Evolutionary conservation across 1,140 invertebrate species (phyloP).

Genomic region (Bicyclus anynana): DNA sequence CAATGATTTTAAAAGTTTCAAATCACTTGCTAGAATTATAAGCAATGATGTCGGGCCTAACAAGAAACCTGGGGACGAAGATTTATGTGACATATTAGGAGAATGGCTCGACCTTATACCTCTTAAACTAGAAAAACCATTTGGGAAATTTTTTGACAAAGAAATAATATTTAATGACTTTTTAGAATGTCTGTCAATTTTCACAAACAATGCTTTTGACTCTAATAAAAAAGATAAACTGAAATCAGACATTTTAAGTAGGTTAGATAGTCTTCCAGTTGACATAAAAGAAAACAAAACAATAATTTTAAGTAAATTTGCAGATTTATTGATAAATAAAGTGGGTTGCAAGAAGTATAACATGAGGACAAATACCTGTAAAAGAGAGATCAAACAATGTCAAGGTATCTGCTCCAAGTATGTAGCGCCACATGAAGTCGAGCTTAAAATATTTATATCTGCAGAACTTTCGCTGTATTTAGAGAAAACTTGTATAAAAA

Average conservation of each 20-base stretch:
- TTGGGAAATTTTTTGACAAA: slow-evolving; percentile 20
- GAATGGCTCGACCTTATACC: slow-evolving; percentile 32
- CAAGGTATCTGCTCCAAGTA: slow-evolving; percentile 14
- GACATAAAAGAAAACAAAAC: slow-evolving; percentile 22
- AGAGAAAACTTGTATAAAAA: slow-evolving; percentile 15
- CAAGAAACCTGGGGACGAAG: slow-evolving; percentile 9
- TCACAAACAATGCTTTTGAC: neutral
- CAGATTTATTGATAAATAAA: slow-evolving; percentile 27
- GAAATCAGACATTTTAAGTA: slow-evolving; percentile 29
- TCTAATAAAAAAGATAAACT: slow-evolving; percentile 22
- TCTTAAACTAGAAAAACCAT: slow-evolving; percentile 26
- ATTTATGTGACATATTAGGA: slow-evolving; percentile 24
- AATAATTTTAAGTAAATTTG: slow-evolving; percentile 21
- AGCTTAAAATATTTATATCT: slow-evolving; percentile 30
- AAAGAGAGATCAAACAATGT: neutral
- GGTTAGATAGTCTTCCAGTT: slow-evolving; percentile 28
- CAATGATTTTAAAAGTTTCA: neutral
- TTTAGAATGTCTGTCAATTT: slow-evolving; percentile 19
- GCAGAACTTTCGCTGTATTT: slow-evolving; percentile 25
- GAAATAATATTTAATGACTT: slow-evolving; percentile 26
- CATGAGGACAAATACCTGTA: slow-evolving; percentile 1
- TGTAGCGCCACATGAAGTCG: slow-evolving; percentile 29
- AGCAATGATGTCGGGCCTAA: neutral
- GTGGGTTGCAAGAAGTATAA: slow-evolving; percentile 5
- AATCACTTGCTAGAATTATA: slow-evolving; percentile 2